Conservation (phyloP, 2,888 invertebrate genomes). For the Hedya salicella region DNA sequence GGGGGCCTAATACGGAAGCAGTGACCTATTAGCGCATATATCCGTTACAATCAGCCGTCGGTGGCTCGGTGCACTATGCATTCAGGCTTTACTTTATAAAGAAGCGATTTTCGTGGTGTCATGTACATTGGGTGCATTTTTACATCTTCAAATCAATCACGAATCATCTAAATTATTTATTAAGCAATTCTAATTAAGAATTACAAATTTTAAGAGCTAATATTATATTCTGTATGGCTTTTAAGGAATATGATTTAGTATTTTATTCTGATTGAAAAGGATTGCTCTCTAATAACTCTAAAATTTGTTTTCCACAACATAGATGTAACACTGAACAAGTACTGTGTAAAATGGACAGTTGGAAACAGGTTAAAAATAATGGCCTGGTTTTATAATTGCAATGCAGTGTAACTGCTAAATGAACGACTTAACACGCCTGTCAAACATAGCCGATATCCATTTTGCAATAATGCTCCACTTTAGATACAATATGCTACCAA, state of each 20-base stretch:
- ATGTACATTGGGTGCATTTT: neutral
- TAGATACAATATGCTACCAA: neutral
- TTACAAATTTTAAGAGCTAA: too few species aligned
- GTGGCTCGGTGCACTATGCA: conserved; percentile 14
- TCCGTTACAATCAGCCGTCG: conserved; percentile 45
- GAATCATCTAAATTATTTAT: neutral
- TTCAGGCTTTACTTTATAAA: neutral
- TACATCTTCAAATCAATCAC: too few species aligned
- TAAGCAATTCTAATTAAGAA: too few species aligned
- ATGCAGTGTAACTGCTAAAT: neutral
- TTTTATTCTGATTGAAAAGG: too few species aligned
- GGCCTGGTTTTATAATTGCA: neutral
- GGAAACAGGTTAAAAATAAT: neutral
- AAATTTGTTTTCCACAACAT: too few species aligned
- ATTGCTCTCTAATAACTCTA: too few species aligned
- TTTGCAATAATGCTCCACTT: neutral
- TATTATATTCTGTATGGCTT: too few species aligned
- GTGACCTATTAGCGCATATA: conserved; percentile 57
- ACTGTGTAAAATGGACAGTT: neutral
- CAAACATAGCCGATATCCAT: neutral
- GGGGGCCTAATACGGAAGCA: conserved; percentile 68
- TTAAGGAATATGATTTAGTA: too few species aligned
- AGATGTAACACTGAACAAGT: too few species aligned
- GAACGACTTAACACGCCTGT: neutral
- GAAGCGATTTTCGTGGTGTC: neutral